Evolutionary conservation across 37 sponge, comb jelly and placozoan species (phyloP).

Genomic region (Geodia barretti): DNA sequence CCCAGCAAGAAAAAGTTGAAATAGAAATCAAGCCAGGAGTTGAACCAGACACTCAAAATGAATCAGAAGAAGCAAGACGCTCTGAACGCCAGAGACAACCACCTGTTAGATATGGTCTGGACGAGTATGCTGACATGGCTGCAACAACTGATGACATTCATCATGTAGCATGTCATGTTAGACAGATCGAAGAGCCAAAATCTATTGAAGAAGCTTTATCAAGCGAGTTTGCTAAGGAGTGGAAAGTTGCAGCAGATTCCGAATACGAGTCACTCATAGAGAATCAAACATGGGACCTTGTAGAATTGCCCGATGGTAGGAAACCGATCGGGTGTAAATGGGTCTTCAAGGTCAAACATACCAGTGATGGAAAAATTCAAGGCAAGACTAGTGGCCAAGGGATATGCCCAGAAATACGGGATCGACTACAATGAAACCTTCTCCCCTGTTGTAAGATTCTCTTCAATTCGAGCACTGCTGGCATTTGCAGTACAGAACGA

Average conservation of each 20-base stretch:
- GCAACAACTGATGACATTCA: too few species aligned
- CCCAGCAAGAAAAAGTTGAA: too few species aligned
- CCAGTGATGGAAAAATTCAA: conserved; percentile 38
- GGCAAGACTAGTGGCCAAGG: conserved; percentile 39
- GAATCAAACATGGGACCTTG: conserved; percentile 52
- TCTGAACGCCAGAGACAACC: too few species aligned
- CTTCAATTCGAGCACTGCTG: conserved; percentile 43
- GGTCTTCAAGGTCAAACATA: conserved; percentile 48
- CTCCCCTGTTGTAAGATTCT: conserved; percentile 44
- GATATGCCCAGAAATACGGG: conserved; percentile 44
- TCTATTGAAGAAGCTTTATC: conserved; percentile 53
- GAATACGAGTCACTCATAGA: conserved; percentile 54
- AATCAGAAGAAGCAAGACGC: too few species aligned
- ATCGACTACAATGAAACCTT: conserved; percentile 60
- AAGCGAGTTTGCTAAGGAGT: conserved; percentile 31
- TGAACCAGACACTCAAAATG: too few species aligned
- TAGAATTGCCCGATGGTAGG: conserved; percentile 22
- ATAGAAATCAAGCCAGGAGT: too few species aligned
- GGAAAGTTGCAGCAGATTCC: conserved; percentile 53
- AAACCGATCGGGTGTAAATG: conserved; percentile 47
- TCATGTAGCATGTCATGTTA: too few species aligned
- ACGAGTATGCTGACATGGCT: too few species aligned
- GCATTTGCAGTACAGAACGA: conserved; percentile 54
- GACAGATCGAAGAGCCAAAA: too few species aligned
- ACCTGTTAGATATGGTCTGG: too few species aligned